A percentile compares a stretch with the other conserved stretches of the same genome.
Conservation (phyloP, 2,113 vertebrate species). For the Chascanopsetta lugubris region DNA sequence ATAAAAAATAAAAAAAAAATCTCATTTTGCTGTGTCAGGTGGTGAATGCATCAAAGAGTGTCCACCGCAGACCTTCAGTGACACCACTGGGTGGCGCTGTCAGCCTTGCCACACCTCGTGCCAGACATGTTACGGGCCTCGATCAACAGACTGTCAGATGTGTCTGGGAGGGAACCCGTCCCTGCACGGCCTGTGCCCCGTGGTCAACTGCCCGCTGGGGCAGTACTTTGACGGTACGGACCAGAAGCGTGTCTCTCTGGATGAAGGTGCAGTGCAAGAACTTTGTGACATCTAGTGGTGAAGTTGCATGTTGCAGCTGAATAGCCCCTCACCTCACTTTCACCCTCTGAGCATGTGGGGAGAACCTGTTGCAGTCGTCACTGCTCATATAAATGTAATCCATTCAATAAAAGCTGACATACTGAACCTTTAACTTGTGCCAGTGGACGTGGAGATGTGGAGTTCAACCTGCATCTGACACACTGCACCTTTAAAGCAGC, state of each 20-base stretch:
- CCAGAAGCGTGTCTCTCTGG: neutral
- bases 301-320: no score
- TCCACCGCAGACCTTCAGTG: slow-evolving; percentile 75
- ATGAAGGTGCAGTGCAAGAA: no score
- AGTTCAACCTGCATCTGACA: no score
- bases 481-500: no score
- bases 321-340: no score
- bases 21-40: slow-evolving; percentile 52
- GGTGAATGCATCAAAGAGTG: slow-evolving; percentile 79
- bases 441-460: no score
- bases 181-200: slow-evolving; percentile 78
- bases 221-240: slow-evolving; percentile 80
- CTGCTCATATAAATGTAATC: no score
- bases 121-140: slow-evolving; percentile 77
- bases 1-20: neutral
- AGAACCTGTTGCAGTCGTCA: no score
- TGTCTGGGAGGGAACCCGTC: slow-evolving; percentile 75
- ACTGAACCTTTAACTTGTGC: no score
- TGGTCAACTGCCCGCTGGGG: slow-evolving; percentile 74
- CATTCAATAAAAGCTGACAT: no score
- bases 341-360: no score
- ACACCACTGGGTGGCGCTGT: slow-evolving; percentile 80
- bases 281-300: no score
- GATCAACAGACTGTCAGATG: slow-evolving; percentile 76
- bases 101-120: slow-evolving; percentile 81